Conservation (phyloP, 2,888 invertebrate genomes). For the Endotricha flammealis region DNA sequence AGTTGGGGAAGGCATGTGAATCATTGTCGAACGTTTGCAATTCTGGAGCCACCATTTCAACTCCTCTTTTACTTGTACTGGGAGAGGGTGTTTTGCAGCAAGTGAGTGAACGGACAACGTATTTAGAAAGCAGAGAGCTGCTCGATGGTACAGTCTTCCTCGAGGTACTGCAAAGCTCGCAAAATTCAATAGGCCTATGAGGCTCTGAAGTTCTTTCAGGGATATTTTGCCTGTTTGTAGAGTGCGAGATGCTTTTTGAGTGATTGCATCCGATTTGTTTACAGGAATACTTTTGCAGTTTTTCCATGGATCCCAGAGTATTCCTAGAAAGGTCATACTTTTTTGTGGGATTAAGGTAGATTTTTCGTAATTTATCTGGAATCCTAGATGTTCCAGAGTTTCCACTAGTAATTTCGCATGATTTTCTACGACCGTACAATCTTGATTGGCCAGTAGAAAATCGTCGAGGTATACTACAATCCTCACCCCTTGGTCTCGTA, state of each 20-base stretch:
- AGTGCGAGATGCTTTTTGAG: slow-evolving; percentile 8
- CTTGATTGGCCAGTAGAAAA: slow-evolving; percentile 10
- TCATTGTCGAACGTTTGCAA: neutral
- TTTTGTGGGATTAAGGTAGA: neutral
- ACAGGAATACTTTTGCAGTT: slow-evolving; percentile 6
- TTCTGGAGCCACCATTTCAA: neutral
- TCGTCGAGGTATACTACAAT: slow-evolving; percentile 14
- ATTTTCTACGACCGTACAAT: too few relatives aligned
- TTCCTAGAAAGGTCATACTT: slow-evolving; percentile 13
- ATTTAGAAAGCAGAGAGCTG: slow-evolving; percentile 8
- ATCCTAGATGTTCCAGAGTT: slow-evolving; percentile 9
- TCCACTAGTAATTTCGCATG: too few relatives aligned
- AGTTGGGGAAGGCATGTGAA: slow-evolving; percentile 6
- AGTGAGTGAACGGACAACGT: neutral
- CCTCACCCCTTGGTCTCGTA: slow-evolving; percentile 11
- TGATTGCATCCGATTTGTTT: neutral
- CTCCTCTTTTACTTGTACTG: neutral
- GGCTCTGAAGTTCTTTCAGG: too few relatives aligned
- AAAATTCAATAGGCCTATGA: slow-evolving; percentile 17
- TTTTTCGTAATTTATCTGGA: slow-evolving; percentile 14
- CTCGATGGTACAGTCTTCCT: slow-evolving; percentile 13
- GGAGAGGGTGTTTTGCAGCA: neutral
- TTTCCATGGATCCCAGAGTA: slow-evolving; percentile 15
- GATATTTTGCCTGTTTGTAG: too few relatives aligned
- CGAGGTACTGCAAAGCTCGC: slow-evolving; percentile 13